Base-by-base conservation (phyloP, 2,113 vertebrate genomes). In the Myodes glareolus region DNA sequence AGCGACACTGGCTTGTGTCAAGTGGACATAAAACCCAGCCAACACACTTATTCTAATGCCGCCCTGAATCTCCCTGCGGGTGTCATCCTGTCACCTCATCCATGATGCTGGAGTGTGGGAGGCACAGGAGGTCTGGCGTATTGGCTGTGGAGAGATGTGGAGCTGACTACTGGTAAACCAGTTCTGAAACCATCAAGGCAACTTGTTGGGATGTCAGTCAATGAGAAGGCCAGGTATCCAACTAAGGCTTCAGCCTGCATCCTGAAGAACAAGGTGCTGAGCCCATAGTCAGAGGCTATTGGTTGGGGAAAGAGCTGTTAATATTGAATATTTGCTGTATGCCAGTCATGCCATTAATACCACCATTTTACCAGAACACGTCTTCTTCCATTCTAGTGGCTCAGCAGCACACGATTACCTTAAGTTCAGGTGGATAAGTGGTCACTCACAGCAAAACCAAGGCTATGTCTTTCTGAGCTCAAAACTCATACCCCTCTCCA, bases 91-190 rank as follows among this genome's bases (percentile, higher is more conserved):
- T 42, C 36, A 73, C 27, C 39, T 68, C 19, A 29, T 19, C 45
- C 14, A 0, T 29, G 88, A 91, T n/a, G 27, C 58, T 52, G 8
- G 45, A 76, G 25, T 8, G 21, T 67, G 27, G 65, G 19, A 45
- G 33, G 2, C 23, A 7, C 1, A 9, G 2, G 21, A 29, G 1
- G 14, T 9, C 13, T 10, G 19, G 17, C 9, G 58, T 5, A 33
- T 70, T 70, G 85, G 31, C 29, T 16, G 13, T 23, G 21, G 67
- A 45, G 68, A 80, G 47, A 25, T 67, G 68, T 33, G 58, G 47
- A 81, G 61, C 84, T 88, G 68, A 65, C 33, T 52, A 13, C 0
- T 23, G 1, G 17, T n/a, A 52, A 88, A n/a, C 29, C 25, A 47
- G 50, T 7, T 42, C 10, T 1, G 8, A 90, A 25, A 39, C 77